phyloP scores from a whole-genome alignment of 2,113 vertebrate genomes.

The Aphelocoma coerulescens region DNA sequence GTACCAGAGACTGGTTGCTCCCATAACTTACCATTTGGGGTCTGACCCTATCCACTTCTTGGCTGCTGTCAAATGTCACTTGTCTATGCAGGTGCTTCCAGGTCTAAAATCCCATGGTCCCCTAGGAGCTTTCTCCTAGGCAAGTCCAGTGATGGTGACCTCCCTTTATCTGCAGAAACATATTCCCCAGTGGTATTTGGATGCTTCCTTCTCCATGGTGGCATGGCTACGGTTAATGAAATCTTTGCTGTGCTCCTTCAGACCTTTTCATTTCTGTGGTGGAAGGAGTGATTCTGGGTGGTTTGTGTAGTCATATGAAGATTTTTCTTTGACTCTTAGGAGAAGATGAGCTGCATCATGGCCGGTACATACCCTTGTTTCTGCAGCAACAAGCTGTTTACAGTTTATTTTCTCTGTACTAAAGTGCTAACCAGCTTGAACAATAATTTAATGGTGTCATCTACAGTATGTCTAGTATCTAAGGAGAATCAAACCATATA shows the following conservation, averaged over 20 bases:
- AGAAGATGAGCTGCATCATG: neutral
- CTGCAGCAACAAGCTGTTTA: neutral
- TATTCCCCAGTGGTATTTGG: neutral
- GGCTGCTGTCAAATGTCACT: neutral
- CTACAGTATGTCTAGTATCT: neutral
- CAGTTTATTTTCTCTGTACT: neutral
- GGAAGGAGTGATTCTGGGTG: neutral
- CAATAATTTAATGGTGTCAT: neutral
- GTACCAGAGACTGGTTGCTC: neutral
- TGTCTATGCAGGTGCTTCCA: neutral
- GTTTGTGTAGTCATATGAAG: neutral
- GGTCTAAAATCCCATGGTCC: neutral
- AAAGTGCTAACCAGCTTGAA: neutral
- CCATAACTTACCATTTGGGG: neutral
- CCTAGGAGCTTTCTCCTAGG: neutral
- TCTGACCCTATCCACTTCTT: neutral
- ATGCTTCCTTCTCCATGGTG: neutral
- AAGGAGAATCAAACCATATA: neutral
- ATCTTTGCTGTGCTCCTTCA: neutral
- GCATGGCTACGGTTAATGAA: neutral
- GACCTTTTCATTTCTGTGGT: rapidly evolving
- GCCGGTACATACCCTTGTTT: neutral
- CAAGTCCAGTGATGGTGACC: neutral
- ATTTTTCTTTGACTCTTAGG: neutral
- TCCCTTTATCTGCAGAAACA: neutral